These are phyloP conservation scores for Chrysomallon squamiferum DNA, from an alignment of 1,140 invertebrate genomes.

Conservation along the genomic window DNA sequence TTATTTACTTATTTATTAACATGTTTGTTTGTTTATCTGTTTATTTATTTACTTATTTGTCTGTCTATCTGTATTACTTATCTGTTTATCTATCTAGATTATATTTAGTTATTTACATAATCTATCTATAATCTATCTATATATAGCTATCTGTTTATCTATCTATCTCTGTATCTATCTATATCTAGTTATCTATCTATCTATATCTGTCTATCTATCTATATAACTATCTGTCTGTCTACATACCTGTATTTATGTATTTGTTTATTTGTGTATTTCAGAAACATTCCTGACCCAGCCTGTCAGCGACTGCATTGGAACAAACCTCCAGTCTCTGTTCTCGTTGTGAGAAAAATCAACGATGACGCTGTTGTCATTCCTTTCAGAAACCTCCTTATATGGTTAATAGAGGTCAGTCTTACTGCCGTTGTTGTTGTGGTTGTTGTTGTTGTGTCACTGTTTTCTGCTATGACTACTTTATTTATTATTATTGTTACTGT, in stretches of 20 bases:
- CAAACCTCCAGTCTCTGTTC: conserved; percentile 90
- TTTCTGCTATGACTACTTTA: too few species aligned
- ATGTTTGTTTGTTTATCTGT: too few species aligned
- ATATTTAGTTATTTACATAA: too few species aligned
- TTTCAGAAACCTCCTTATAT: conserved; percentile 91
- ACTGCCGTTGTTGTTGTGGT: too few species aligned
- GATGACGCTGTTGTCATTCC: conserved; percentile 87
- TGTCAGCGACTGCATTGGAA: conserved; percentile 96
- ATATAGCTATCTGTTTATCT: not conserved
- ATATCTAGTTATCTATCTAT: not conserved
- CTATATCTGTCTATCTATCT: not conserved
- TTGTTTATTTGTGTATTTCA: conserved; percentile 62
- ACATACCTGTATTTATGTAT: conserved; percentile 3
- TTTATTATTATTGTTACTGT: too few species aligned
- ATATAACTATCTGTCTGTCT: too few species aligned
- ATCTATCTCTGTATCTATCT: not conserved
- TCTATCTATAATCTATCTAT: conserved; percentile 1
- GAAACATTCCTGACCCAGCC: conserved; percentile 96
- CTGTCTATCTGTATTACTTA: too few species aligned
- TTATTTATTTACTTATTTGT: too few species aligned
- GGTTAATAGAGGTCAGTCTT: conserved; percentile 88
- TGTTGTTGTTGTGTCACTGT: not conserved
- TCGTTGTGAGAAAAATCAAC: conserved; percentile 95
- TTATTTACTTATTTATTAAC: too few species aligned
- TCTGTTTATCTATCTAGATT: too few species aligned